phyloP scores from a whole-genome alignment of 2,113 vertebrate species.

The Entomyzon cyanotis region DNA sequence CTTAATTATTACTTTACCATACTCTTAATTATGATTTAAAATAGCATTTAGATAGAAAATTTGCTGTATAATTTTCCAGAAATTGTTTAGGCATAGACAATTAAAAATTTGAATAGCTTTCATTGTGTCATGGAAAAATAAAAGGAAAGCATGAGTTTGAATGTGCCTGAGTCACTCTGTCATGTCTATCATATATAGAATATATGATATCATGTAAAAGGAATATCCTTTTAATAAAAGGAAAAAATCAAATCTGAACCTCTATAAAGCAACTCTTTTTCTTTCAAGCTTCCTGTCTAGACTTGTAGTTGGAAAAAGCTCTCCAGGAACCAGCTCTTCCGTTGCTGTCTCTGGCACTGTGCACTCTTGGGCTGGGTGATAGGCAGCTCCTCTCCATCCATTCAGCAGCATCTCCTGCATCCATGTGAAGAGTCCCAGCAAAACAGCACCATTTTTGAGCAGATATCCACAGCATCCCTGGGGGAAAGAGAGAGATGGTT shows the following conservation, averaged over 20 bases:
- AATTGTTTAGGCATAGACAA: neutral
- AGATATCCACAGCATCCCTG: neutral
- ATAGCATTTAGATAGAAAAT: neutral
- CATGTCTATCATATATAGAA: neutral
- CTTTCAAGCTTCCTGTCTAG: constrained; percentile 67
- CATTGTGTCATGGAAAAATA: neutral
- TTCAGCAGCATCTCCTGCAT: neutral
- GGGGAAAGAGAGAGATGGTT: neutral
- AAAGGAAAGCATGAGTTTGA: neutral
- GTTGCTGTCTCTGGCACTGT: neutral
- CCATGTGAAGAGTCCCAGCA: neutral
- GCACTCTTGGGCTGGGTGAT: neutral
- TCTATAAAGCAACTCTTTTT: neutral
- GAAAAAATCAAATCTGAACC: neutral
- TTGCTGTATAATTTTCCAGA: neutral
- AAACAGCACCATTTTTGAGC: neutral
- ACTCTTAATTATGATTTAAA: neutral
- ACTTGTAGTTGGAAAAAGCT: constrained; percentile 24
- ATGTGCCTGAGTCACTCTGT: neutral
- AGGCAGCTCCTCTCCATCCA: fast-evolving
- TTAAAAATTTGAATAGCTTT: neutral
- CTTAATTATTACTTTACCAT: neutral
- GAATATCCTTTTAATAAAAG: constrained; percentile 28
- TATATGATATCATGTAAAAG: neutral
- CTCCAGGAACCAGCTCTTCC: neutral